Evolutionary conservation across 1,140 invertebrate species (phyloP).

Genomic region (Thaumatotibia leucotreta): DNA sequence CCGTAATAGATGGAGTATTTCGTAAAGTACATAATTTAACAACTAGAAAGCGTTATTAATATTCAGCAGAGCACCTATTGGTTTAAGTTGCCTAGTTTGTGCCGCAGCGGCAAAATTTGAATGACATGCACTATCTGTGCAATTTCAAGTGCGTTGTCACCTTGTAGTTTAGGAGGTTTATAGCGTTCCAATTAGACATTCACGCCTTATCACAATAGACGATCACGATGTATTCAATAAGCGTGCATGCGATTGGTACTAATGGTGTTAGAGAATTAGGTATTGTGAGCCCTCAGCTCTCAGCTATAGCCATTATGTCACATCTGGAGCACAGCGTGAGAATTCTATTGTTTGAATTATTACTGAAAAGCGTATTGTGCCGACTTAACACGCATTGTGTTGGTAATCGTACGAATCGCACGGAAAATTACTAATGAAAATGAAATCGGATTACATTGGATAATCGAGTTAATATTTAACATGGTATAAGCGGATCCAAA

Average conservation of each 20-base stretch:
- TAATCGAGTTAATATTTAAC: neutral
- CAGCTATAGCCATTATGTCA: constrained; percentile 2
- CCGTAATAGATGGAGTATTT: neutral
- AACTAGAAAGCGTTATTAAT: constrained; percentile 6
- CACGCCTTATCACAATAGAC: neutral
- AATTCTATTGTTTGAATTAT: constrained; percentile 2
- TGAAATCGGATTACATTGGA: neutral
- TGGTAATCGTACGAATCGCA: neutral
- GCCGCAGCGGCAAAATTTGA: neutral
- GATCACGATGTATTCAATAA: neutral
- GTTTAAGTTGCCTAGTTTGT: neutral
- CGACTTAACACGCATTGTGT: neutral
- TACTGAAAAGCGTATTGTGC: neutral
- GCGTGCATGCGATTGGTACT: neutral
- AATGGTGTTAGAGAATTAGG: constrained; percentile 7
- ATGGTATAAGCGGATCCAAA: neutral
- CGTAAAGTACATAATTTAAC: neutral
- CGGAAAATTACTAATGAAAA: neutral
- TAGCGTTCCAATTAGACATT: neutral
- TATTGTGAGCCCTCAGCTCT: neutral
- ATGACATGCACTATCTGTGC: neutral
- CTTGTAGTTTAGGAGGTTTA: neutral
- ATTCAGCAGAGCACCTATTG: neutral
- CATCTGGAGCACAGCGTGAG: constrained; percentile 5
- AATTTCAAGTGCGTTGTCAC: neutral